Percentiles rank a stretch among this genome's conserved stretches.
Evolutionary conservation across 2,113 vertebrate genomes (phyloP).

Genomic region (Arenaria interpres): DNA sequence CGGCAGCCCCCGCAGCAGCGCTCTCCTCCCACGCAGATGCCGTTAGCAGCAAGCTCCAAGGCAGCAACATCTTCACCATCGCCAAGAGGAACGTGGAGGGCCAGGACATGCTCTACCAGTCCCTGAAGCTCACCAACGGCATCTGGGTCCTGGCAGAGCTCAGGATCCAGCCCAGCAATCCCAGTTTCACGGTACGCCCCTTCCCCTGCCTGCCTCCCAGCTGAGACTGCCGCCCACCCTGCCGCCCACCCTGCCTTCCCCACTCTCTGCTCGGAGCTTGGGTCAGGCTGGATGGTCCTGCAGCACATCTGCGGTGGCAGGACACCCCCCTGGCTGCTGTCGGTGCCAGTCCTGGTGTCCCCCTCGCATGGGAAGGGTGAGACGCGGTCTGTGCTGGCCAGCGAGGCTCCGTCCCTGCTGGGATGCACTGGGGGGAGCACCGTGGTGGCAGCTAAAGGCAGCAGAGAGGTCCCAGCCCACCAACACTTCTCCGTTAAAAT

Average conservation of each 20-base stretch:
- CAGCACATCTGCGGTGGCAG: neutral
- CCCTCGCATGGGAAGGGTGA: rapidly evolving
- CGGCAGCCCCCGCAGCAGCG: neutral
- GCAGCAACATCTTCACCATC: conserved; percentile 94
- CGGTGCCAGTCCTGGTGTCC: rapidly evolving
- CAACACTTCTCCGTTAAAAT: rapidly evolving
- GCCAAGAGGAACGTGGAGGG: conserved; percentile 94
- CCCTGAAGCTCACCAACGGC: conserved; percentile 91
- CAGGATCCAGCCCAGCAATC: conserved; percentile 86
- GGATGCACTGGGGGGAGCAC: neutral
- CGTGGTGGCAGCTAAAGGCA: neutral
- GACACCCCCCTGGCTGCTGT: neutral
- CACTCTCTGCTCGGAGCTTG: neutral
- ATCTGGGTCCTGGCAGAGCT: conserved; percentile 97
- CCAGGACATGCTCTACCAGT: conserved; percentile 99
- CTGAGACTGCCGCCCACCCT: neutral
- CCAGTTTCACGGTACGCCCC: conserved; percentile 84
- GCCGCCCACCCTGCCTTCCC: neutral
- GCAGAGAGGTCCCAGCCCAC: neutral
- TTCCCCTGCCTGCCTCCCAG: neutral
- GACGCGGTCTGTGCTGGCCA: rapidly evolving
- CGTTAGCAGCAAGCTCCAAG: conserved; percentile 88
- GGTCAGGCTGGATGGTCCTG: neutral
- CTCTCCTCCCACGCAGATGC: conserved; percentile 75
- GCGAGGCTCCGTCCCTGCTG: rapidly evolving